Conservation (phyloP, 1,140 invertebrate species). For the Drosophila ercepeae region DNA sequence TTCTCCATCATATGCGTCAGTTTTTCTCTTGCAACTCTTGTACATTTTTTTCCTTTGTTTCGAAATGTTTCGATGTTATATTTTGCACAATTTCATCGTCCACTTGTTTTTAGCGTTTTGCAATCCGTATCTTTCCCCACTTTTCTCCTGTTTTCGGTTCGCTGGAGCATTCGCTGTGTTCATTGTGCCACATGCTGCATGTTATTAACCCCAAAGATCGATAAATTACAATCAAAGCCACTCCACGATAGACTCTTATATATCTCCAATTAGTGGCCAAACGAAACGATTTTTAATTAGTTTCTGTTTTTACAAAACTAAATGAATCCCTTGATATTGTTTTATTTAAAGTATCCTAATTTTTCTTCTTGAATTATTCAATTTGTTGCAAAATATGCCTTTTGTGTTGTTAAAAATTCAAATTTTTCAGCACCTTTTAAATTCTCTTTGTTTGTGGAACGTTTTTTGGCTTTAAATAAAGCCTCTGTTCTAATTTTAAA, state of each 20-base stretch:
- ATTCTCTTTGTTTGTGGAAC: not conserved
- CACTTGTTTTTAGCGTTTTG: slow-evolving; percentile 48
- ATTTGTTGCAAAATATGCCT: not conserved
- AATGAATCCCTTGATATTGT: no score
- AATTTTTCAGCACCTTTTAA: slow-evolving; percentile 13
- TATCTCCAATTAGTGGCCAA: slow-evolving; percentile 14
- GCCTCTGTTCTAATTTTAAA: slow-evolving; percentile 14
- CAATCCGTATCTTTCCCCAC: slow-evolving; percentile 36
- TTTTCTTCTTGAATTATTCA: not conserved
- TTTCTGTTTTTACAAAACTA: no score
- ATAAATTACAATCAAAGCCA: slow-evolving; percentile 39
- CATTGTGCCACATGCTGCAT: slow-evolving; percentile 44
- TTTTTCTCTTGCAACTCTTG: slow-evolving; percentile 11
- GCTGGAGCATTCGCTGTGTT: slow-evolving; percentile 44
- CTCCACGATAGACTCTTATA: slow-evolving; percentile 10
- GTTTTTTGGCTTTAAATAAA: not conserved
- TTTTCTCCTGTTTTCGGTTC: slow-evolving; percentile 41
- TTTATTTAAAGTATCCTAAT: not conserved
- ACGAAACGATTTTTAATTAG: not conserved
- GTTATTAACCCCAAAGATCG: slow-evolving; percentile 48
- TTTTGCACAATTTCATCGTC: slow-evolving; percentile 52
- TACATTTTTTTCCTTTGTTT: slow-evolving; percentile 26
- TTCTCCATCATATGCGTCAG: not conserved
- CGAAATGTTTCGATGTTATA: no score
- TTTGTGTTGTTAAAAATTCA: slow-evolving; percentile 2